Base-by-base conservation (phyloP, 2,797 vertebrate genomes). In the Pipistrellus nathusii region DNA sequence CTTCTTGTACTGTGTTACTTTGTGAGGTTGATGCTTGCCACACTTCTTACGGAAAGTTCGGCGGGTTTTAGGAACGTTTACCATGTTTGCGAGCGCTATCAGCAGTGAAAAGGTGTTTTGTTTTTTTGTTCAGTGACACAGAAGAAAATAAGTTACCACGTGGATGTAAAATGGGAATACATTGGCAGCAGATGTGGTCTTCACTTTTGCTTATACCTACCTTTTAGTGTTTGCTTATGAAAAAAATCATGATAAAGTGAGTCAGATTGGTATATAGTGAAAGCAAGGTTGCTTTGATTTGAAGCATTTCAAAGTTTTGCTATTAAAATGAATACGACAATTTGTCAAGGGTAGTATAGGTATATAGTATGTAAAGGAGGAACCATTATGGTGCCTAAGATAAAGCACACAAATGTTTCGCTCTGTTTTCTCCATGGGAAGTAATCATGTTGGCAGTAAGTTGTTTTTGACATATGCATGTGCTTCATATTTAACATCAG, bases 241-340 rank as follows among this genome's bases (percentile, higher is more conserved):
- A 85, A 91, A 89, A 87, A 64, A 57, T 53, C 38, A 64, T 53
- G n/a, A 69, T 68, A 15, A 48, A 83, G 12, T 83, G 35, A 72
- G 48, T 83, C 53, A 46, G 12, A 32, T 30, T 86, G 64, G 44
- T n/a, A 38, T 44, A 8, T 46, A 38, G 57, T 17, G 30, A 76
- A 72, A 59, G 85, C 14, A 91, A 84, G 76, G 46, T 44, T 69
- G 41, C 71, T 89, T 88, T 89, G 78, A 72, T 64, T 41, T 93
- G 71, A 76, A 77, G 23, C 32, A 18, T 62, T 53, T 27, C 6
- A 44, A 76, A 80, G 35, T 89, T 51, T 72, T 92, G 10, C 57
- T 75, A 53, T 46, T 88, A 48, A 64, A 32, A 15, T 83, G 38
- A 84, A 23, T 48, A 18, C 17, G 76, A 20, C 57, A 20, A 0